Conservation (phyloP, 2,888 invertebrate species). For the Pycnomerus fuliginosus region DNA sequence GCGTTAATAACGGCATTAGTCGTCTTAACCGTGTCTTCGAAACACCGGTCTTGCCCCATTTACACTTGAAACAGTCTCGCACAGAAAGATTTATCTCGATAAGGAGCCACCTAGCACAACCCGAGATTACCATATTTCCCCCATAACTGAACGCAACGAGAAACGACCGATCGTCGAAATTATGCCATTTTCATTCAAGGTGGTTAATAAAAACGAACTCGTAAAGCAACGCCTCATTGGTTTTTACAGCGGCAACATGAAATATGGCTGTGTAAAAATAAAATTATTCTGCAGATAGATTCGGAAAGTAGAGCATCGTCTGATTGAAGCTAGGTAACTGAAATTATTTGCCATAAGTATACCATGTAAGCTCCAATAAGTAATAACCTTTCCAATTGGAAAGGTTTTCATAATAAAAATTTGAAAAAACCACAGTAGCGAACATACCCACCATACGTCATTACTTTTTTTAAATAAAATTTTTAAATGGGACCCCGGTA, state of each 20-base stretch:
- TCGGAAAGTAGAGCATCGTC: too few species aligned
- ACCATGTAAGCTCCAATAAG: too few species aligned
- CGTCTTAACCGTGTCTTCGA: conserved; percentile 22
- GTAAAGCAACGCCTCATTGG: conserved; percentile 21
- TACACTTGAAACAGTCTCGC: conserved; percentile 16
- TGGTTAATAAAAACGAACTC: conserved; percentile 26
- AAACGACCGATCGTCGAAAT: conserved; percentile 25
- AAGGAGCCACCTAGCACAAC: conserved; percentile 11
- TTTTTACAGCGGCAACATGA: conserved; percentile 5
- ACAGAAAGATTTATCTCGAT: conserved; percentile 15
- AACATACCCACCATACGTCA: too few species aligned
- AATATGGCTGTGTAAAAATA: too few species aligned
- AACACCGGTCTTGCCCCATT: conserved; percentile 13
- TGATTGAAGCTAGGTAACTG: too few species aligned
- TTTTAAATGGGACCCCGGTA: too few species aligned
- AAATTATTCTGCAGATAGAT: too few species aligned
- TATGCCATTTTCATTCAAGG: conserved; percentile 29
- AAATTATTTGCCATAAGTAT: too few species aligned
- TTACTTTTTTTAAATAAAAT: too few species aligned
- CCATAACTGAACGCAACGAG: conserved; percentile 20
- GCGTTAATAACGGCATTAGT: conserved; percentile 27
- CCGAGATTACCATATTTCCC: conserved; percentile 23
- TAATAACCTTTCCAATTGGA: too few species aligned
- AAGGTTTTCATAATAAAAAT: too few species aligned
- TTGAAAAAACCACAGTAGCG: too few species aligned